phyloP scores from a whole-genome alignment of 2,113 vertebrate species.

The Oncorhynchus tshawytscha region DNA sequence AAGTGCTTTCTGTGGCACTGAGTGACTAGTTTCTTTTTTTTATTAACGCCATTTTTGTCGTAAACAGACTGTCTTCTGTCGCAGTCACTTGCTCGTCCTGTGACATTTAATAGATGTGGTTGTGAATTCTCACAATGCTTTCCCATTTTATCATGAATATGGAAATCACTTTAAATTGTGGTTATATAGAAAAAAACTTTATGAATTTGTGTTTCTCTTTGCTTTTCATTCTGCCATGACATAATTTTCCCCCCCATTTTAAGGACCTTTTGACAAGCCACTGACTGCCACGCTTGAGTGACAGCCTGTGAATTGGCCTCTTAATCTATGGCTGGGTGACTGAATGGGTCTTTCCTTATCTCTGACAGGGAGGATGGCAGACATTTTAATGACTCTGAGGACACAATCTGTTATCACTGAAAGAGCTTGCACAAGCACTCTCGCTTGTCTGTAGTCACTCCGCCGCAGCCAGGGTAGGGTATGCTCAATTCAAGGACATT shows the following conservation, averaged over 20 bases:
- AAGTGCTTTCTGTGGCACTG: slow-evolving; percentile 3
- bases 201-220: neutral
- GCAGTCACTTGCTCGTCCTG: neutral
- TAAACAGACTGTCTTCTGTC: neutral
- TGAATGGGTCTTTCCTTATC: slow-evolving; percentile 50
- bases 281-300: slow-evolving; percentile 28
- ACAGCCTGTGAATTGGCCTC: slow-evolving; percentile 31
- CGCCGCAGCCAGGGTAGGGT: slow-evolving; percentile 17
- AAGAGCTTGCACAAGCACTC: slow-evolving; percentile 52
- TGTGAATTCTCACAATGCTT: neutral
- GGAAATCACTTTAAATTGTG: neutral
- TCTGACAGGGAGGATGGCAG: slow-evolving; percentile 11
- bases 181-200: neutral
- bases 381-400: neutral
- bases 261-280: neutral
- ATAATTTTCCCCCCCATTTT: neutral
- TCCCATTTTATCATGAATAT: neutral
- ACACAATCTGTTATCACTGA: slow-evolving; percentile 30
- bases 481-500: slow-evolving; percentile 42
- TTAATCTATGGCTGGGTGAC: slow-evolving; percentile 40
- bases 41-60: neutral
- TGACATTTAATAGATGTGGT: neutral
- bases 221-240: neutral
- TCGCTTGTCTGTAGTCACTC: slow-evolving; percentile 25
- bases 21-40: neutral